Base-by-base conservation (phyloP, 2,888 invertebrate genomes). In the Marronus borbonicus region DNA sequence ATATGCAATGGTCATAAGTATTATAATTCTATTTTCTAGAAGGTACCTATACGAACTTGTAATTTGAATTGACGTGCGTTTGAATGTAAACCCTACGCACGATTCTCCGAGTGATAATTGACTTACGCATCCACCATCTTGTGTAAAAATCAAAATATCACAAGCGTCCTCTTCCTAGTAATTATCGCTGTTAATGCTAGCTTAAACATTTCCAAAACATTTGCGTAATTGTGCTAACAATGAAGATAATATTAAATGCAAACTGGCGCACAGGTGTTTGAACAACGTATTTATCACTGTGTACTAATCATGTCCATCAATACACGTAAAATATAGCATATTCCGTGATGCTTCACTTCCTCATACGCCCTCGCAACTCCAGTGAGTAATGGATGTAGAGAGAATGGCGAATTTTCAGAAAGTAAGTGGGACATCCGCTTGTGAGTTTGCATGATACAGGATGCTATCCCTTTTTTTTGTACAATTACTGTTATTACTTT, bases 181-280 rank as follows among this genome's bases (percentile, higher is more conserved):
- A 55, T 55, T 55, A 55, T 7, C 55, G 20, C 20, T 55, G 14
- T n/a, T 20, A n/a, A 55, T 55, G 55, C 20, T 2, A 2, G 20
- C n/a, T n/a, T 55, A 17, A n/a, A 14, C 8, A 55, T 55, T 55
- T 55, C 20, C n/a, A 55, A 55, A 55, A 20, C 55, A 55, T 55
- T 65, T 17, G 17, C 20, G 24, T 68, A 68, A 68, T 68, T 68
- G 68, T 31, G 14, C 50, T 68, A 68, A 68, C n/a, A 28, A 50
- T 20, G 28, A 68, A 20, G 49, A 50, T 68, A 68, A 68, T 50
- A 24, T 28, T 28, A 24, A n/a, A 14, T 24, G n/a, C 2, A 3
- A 50, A 28, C 17, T 68, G 68, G 68, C 52, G 50, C 68, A 68
- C 68, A 50, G 24, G 50, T 50, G 50, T 68, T 68, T 68, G 49